These are phyloP conservation scores for Gadopsis marmoratus DNA, from an alignment of 2,797 vertebrate genomes.

Conservation along the genomic window DNA sequence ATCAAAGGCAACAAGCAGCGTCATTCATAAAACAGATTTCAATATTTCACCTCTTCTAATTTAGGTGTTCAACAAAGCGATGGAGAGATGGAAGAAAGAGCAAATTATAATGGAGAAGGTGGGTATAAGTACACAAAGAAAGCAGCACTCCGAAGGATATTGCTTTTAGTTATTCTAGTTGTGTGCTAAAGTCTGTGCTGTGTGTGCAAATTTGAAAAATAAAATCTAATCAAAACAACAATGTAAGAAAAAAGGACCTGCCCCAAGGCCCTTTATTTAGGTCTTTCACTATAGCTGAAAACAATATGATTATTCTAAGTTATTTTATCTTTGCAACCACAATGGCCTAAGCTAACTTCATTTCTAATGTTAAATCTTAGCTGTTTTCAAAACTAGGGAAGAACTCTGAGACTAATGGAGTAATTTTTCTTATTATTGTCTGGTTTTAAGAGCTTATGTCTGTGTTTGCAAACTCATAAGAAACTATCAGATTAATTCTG, in stretches of 20 bases:
- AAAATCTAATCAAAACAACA: conserved; percentile 84
- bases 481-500: conserved; percentile 58
- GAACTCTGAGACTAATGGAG: conserved; percentile 62
- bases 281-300: conserved; percentile 64
- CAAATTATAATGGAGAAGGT: conserved; percentile 74
- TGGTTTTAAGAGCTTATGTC: conserved; percentile 49
- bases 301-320: conserved; percentile 65
- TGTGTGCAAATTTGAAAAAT: conserved; percentile 79
- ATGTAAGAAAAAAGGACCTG: conserved; percentile 71
- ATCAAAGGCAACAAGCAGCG: conserved; percentile 84
- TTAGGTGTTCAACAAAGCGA: conserved; percentile 81
- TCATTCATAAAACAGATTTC: conserved; percentile 81
- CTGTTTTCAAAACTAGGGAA: conserved; percentile 57
- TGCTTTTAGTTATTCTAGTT: conserved; percentile 76
- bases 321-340: conserved; percentile 64
- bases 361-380: conserved; percentile 68
- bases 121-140: conserved; percentile 73
- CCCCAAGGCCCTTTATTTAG: conserved; percentile 44
- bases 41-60: conserved; percentile 85
- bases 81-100: conserved; percentile 69
- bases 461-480: conserved; percentile 58
- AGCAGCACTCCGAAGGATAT: conserved; percentile 76
- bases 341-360: conserved; percentile 60
- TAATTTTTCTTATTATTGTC: conserved; percentile 62
- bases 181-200: conserved; percentile 65